Evolutionary conservation across 2,113 vertebrate genomes (phyloP), one percentile per base, ranked within the genome.

Genomic region (Phaethornis superciliosus): DNA sequence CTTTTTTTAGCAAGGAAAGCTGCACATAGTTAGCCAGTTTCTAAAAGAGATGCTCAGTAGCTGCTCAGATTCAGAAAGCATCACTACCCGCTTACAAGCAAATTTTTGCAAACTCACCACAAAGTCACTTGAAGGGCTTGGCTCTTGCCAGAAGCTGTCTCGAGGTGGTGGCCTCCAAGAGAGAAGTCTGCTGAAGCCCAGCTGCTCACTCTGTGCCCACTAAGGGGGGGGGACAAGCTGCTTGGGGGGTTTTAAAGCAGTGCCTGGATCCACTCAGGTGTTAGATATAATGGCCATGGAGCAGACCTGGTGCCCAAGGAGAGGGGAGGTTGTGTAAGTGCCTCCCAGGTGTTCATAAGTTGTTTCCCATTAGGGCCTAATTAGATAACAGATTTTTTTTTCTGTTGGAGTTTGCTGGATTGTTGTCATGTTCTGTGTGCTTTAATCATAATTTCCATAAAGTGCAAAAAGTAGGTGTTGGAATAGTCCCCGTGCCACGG

Each of bases 81-180:
- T 26, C 24, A n/a, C 6, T 24, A 30, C 3, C 12, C 26, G 22
- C 1, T 28, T 30, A 2, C 1, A 51, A 55, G 18, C 1, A 0
- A 4, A 24, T n/a, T 9, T 70, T 58, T 60, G 22, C 20, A 33
- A 4, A 17, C 12, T 44, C 32, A 5, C 8, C 12, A 1, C 16
- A 42, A 17, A 12, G 28, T 54, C n/a, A 2, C 21, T 2, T 1
- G 37, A 15, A 4, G 0, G 4, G 32, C 13, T 77, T 18, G 1
- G 12, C 27, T 26, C 23, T 12, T 46, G 30, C 18, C 7, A 5
- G 30, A 8, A 32, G 47, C 24, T 28, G 44, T 37, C 42, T 30
- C 32, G 6, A 0, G 23, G 27, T 4, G 17, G 27, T 23, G 9
- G 17, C 24, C 20, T 3, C 35, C 20, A 4, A 1, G 0, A 0